A percentile compares a stretch with the other conserved stretches of the same genome.
These are phyloP conservation scores for Collichthys lucidus DNA, from an alignment of 2,113 vertebrate species.

Conservation along the genomic window DNA sequence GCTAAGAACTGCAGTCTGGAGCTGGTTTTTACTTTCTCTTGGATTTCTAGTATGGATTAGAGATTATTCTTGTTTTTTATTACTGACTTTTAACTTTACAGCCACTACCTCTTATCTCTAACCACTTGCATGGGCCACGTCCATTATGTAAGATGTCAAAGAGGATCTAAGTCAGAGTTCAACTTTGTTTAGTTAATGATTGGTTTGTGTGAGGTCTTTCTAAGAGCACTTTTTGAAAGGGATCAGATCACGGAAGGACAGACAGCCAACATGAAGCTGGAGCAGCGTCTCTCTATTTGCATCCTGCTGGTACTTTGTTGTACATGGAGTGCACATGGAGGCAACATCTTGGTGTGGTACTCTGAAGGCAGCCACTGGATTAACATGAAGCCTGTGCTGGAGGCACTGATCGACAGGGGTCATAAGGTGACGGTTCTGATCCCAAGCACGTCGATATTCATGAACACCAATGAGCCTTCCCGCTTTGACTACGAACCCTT, in stretches of 20 bases:
- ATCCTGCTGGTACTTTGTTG: slow-evolving; percentile 71
- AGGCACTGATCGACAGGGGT: slow-evolving; percentile 71
- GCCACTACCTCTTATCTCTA: slow-evolving; percentile 11
- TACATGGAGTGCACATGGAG: slow-evolving; percentile 70
- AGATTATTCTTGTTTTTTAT: not conserved
- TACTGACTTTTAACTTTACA: not conserved
- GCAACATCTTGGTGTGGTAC: slow-evolving; percentile 85
- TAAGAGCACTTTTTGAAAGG: not conserved
- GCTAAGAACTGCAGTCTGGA: not conserved
- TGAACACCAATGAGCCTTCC: slow-evolving; percentile 60
- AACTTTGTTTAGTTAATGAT: slow-evolving; percentile 62
- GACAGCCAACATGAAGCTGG: slow-evolving; percentile 51
- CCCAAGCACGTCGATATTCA: slow-evolving; percentile 21
- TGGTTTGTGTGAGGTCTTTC: slow-evolving; percentile 5
- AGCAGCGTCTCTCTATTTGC: not conserved
- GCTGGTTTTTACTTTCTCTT: not conserved
- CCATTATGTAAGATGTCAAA: not conserved
- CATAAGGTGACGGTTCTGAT: slow-evolving; percentile 82
- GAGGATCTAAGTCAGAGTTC: slow-evolving; percentile 41
- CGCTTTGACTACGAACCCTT: slow-evolving; percentile 68
- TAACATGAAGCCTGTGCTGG: slow-evolving; percentile 82
- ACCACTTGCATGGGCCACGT: not conserved
- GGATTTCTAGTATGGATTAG: not conserved
- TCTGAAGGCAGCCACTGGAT: slow-evolving; percentile 87
- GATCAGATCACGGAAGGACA: not conserved